Conservation (phyloP, 2,888 invertebrate genomes). For the Pteria penguin region DNA sequence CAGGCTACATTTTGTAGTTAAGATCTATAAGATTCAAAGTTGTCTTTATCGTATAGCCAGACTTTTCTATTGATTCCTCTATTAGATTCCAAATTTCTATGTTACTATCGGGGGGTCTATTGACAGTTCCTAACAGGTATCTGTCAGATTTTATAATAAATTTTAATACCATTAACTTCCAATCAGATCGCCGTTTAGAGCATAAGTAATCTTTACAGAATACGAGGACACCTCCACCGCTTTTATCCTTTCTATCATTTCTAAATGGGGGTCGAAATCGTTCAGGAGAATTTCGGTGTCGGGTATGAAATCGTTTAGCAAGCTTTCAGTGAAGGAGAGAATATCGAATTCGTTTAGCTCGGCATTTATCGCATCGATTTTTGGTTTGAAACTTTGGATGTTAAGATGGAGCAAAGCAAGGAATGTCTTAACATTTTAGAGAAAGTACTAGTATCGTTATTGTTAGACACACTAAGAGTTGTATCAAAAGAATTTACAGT, state of each 20-base stretch:
- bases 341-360: background rate
- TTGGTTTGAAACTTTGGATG: background rate
- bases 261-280: background rate
- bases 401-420: background rate
- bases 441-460: background rate
- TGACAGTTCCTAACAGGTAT: background rate
- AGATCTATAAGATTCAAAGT: background rate
- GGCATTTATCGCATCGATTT: background rate
- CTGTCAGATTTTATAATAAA: background rate
- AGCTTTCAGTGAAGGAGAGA: background rate
- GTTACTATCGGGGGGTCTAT: constrained; percentile 3
- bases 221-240: background rate
- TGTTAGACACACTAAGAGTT: background rate
- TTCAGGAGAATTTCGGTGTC: background rate
- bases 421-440: background rate
- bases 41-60: constrained; percentile 1
- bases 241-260: background rate
- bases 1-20: background rate
- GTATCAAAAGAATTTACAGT: background rate
- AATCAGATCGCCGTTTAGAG: background rate
- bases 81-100: background rate
- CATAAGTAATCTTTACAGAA: background rate
- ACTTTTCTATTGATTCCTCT: background rate
- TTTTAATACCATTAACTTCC: background rate
- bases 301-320: background rate